phyloP scores from a whole-genome alignment of 2,888 invertebrate genomes.

The Tetheella fluctuosa region DNA sequence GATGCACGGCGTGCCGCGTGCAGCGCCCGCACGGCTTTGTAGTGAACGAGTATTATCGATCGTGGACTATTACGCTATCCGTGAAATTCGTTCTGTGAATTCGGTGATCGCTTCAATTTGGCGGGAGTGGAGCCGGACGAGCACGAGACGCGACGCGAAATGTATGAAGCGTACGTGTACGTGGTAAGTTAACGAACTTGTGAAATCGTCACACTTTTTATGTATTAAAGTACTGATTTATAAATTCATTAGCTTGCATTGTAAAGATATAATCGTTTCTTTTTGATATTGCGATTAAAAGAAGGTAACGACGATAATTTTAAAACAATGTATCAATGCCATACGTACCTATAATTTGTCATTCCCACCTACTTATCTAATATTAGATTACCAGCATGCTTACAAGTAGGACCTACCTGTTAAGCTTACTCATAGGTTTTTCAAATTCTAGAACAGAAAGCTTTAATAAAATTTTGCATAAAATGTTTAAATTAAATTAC shows the following conservation, averaged over 20 bases:
- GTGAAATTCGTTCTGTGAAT: constrained; percentile 70
- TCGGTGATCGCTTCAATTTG: constrained; percentile 72
- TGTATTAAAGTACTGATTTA: constrained; percentile 5
- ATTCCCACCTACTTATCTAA: too few relatives aligned
- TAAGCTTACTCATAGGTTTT: too few relatives aligned
- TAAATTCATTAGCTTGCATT: neutral
- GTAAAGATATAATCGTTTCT: neutral
- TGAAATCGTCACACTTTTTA: constrained; percentile 18
- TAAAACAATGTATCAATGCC: neutral
- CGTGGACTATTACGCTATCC: constrained; percentile 67
- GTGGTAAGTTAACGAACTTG: constrained; percentile 59
- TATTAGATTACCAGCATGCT: too few relatives aligned
- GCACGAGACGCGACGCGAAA: constrained; percentile 43
- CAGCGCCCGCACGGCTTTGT: constrained; percentile 65
- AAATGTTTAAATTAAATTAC: too few relatives aligned
- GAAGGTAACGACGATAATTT: neutral
- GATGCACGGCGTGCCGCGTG: constrained; percentile 63
- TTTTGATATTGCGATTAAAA: neutral
- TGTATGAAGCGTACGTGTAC: constrained; percentile 52
- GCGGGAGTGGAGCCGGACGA: constrained; percentile 62
- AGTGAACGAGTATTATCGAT: constrained; percentile 75
- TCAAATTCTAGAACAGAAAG: too few relatives aligned
- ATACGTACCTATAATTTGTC: neutral
- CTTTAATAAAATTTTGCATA: too few relatives aligned
- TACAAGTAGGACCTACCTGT: neutral